Base-by-base conservation (phyloP, 1,140 invertebrate species). In the Bilobella aurantiaca region DNA sequence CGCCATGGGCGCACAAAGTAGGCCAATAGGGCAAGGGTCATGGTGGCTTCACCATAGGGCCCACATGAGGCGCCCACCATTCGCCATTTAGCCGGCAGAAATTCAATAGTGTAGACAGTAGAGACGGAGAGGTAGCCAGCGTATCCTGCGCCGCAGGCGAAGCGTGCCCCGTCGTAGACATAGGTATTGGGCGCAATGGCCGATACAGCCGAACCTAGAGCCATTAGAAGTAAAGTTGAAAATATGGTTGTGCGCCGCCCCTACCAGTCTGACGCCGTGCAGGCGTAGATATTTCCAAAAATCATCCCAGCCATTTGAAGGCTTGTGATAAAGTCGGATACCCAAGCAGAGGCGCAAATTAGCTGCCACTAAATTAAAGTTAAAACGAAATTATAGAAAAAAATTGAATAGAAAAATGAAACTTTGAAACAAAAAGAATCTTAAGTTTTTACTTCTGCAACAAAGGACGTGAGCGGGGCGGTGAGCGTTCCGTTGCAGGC, bases 1-100 rank as follows among this genome's bases (percentile, higher is more conserved):
- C 71, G 47, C 71, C 71, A 72, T 18, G 68, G 66, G 56, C 61
- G 28, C 16, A 72, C 65, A n/a, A 59, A 63, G 42, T 72, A 72
- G 3, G 63, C 68, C 2, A 69, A 18, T 12, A 72, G 14, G 8
- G 28, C 66, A 5, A 72, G 58, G 14, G 69, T 18, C n/a, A 68
- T 66, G 14, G 65, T 59, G n/a, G 65, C 71, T 46, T 66, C 64
- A 1, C 71, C 71, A 14, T 67, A 62, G 1, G 71, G 71, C 2
- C 71, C 68, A 69, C 27, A 49, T 63, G 18, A 46, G 1, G 66
- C 61, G 2, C 59, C 49, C 0, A 70, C 32, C 30, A 63, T 64
- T 29, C 71, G n/a, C 68, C 68, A 72, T 47, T 69, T 66, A 0
- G 68, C 66, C 3, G 71, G 69, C 3, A 72, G 29, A 30, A 72